These are phyloP conservation scores for Spinus olivaceus DNA, from an alignment of 2,797 vertebrate genomes.

Conservation along the genomic window DNA sequence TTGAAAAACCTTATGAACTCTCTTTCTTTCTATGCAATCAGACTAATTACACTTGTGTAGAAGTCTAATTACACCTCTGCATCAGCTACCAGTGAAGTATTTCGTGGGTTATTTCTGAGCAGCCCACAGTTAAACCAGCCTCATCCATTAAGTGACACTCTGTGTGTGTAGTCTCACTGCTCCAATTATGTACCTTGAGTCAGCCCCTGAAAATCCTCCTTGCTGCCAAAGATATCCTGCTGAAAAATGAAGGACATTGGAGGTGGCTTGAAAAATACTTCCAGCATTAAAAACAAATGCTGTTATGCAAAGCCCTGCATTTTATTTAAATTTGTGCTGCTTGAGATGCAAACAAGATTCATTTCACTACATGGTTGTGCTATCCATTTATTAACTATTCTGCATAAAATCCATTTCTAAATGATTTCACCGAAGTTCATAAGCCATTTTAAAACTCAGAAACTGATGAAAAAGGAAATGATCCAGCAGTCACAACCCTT, in stretches of 20 bases:
- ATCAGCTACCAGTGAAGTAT: slow-evolving; percentile 87
- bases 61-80: slow-evolving; percentile 89
- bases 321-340: slow-evolving; percentile 66
- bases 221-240: slow-evolving; percentile 46
- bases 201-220: slow-evolving; percentile 78
- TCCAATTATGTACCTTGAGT: slow-evolving; percentile 85
- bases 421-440: slow-evolving; percentile 58
- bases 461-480: slow-evolving; percentile 60
- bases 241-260: slow-evolving; percentile 41
- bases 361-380: slow-evolving; percentile 25
- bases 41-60: slow-evolving; percentile 89
- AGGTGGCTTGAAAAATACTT: slow-evolving; percentile 17
- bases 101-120: slow-evolving; percentile 81
- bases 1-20: slow-evolving; percentile 77
- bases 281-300: slow-evolving; percentile 7
- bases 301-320: neutral
- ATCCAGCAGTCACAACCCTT: slow-evolving; percentile 54
- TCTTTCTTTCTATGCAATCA: slow-evolving; percentile 87
- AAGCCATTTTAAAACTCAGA: slow-evolving; percentile 56
- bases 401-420: slow-evolving; percentile 55
- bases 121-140: slow-evolving; percentile 87
- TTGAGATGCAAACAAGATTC: slow-evolving; percentile 60
- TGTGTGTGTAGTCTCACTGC: slow-evolving; percentile 80
- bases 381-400: slow-evolving; percentile 60
- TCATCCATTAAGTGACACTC: slow-evolving; percentile 88